phyloP scores from a whole-genome alignment of 2,797 vertebrate genomes.

The Pterois miles region DNA sequence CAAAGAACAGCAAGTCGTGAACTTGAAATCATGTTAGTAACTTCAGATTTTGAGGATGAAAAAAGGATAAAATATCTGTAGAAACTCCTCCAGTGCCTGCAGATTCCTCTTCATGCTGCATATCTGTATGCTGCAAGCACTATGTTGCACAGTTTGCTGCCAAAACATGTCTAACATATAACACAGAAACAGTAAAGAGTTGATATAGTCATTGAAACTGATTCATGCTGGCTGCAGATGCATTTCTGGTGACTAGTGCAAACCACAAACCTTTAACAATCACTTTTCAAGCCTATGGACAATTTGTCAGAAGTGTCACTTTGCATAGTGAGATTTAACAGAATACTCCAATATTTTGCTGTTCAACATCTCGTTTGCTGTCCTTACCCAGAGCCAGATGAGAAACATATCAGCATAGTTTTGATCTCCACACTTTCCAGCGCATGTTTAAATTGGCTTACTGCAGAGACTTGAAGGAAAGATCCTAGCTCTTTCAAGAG shows the following conservation, averaged over 20 bases:
- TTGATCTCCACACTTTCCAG: background rate
- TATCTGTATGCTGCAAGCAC: background rate
- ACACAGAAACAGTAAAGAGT: background rate
- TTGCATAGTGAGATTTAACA: background rate
- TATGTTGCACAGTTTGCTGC: background rate
- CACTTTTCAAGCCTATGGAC: background rate
- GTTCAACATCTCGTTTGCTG: background rate
- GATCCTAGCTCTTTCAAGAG: conserved; percentile 10
- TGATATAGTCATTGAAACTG: background rate
- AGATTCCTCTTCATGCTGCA: background rate
- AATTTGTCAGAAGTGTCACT: background rate
- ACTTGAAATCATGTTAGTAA: background rate
- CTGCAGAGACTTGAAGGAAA: conserved; percentile 39
- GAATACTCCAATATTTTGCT: background rate
- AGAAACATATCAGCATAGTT: background rate
- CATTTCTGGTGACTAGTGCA: background rate
- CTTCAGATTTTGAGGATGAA: background rate
- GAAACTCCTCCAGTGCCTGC: background rate
- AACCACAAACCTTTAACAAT: background rate
- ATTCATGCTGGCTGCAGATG: background rate
- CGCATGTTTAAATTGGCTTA: conserved; percentile 20
- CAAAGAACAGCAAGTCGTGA: background rate
- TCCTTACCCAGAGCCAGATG: background rate
- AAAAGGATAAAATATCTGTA: background rate
- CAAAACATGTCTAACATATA: background rate